Conservation (phyloP, 2,797 vertebrate species). For the Diceros bicornis region DNA sequence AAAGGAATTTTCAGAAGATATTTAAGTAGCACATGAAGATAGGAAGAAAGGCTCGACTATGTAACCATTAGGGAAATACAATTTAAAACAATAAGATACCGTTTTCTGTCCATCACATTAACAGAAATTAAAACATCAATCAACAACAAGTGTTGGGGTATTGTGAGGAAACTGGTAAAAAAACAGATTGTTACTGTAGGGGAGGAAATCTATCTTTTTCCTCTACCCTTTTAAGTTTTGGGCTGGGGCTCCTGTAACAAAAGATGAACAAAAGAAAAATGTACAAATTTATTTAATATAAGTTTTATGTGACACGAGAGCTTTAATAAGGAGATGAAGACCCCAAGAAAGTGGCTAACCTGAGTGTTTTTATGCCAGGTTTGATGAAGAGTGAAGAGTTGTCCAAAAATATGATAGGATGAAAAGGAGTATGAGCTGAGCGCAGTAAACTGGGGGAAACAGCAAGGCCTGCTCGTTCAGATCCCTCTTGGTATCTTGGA, state of each 20-base stretch:
- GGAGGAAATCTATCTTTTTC: neutral
- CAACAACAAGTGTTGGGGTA: neutral
- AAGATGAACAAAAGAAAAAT: neutral
- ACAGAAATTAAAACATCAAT: constrained; percentile 18
- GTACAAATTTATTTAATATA: neutral
- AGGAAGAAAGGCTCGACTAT: neutral
- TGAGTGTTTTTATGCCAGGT: neutral
- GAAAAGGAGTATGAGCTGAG: neutral
- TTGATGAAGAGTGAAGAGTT: neutral
- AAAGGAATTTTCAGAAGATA: constrained; percentile 10
- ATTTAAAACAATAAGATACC: neutral
- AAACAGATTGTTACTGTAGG: neutral
- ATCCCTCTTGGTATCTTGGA: neutral
- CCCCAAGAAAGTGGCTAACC: neutral
- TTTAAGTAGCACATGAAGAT: neutral
- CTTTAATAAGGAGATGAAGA: neutral
- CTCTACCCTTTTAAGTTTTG: neutral
- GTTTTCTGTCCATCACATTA: neutral
- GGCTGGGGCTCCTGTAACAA: neutral
- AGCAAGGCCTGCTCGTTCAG: neutral
- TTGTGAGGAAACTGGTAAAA: neutral
- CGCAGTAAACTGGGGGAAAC: neutral
- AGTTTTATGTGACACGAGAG: neutral
- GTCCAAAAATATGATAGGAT: neutral
- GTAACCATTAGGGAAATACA: neutral